These are phyloP conservation scores for Henricia sp. DNA, from an alignment of 53 echinoderm and acorn worm species.

Conservation along the genomic window DNA sequence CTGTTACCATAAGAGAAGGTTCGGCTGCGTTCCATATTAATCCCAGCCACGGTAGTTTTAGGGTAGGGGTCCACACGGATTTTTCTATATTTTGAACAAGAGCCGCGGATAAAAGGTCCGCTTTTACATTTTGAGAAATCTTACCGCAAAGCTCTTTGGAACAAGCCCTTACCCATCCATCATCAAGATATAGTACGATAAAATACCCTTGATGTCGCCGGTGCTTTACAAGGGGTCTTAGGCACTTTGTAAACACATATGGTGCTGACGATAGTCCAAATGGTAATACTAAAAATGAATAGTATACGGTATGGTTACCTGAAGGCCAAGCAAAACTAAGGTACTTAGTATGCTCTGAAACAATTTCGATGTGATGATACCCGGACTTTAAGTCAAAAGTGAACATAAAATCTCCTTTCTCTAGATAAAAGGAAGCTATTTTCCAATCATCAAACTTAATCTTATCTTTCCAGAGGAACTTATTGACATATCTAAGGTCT, in stretches of 20 bases:
- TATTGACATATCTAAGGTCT: conserved; percentile 42
- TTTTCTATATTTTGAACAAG: too few species aligned
- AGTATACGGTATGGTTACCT: background rate
- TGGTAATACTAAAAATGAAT: conserved; percentile 11
- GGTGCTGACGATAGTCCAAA: too few species aligned
- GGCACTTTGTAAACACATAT: too few species aligned
- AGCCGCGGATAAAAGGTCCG: too few species aligned
- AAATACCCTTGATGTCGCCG: conserved; percentile 17
- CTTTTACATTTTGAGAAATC: too few species aligned
- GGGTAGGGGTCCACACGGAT: too few species aligned
- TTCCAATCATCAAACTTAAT: conserved; percentile 58
- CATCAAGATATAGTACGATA: conserved; percentile 37
- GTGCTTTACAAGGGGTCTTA: too few species aligned
- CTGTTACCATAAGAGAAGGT: too few species aligned
- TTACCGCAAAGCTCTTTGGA: too few species aligned
- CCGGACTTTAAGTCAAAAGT: conserved; percentile 61
- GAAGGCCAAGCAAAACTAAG: conserved; percentile 53
- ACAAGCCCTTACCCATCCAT: too few species aligned
- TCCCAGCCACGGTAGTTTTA: too few species aligned
- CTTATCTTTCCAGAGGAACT: conserved; percentile 56
- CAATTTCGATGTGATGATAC: conserved; percentile 62
- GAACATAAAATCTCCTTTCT: conserved; percentile 48
- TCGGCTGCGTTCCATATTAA: too few species aligned
- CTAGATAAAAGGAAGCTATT: conserved; percentile 15
- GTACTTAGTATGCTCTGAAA: conserved; percentile 53